These are phyloP conservation scores for Psephotus haematonotus DNA, from an alignment of 2,113 vertebrate genomes.

Conservation along the genomic window DNA sequence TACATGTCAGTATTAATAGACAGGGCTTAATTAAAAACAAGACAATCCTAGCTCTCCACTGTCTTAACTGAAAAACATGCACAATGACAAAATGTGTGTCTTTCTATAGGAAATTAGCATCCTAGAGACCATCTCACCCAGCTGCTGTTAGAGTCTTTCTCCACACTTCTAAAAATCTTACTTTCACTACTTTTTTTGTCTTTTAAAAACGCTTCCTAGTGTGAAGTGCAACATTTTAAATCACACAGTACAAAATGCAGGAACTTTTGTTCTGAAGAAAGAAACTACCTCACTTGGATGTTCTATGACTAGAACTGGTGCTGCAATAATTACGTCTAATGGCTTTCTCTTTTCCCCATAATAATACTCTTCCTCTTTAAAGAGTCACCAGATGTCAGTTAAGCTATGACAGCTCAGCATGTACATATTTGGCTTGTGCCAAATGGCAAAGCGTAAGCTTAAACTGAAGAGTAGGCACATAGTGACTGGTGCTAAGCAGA, in stretches of 20 bases:
- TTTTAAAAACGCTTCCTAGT: neutral
- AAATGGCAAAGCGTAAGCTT: constrained; percentile 2
- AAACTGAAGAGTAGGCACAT: constrained; percentile 19
- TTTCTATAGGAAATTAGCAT: neutral
- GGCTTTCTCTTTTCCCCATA: neutral
- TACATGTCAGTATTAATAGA: neutral
- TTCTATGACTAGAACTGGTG: neutral
- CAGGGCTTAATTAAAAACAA: neutral
- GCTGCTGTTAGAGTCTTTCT: neutral
- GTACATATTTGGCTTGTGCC: neutral
- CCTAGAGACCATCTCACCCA: neutral
- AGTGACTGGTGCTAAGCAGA: constrained; percentile 58
- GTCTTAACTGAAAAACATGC: neutral
- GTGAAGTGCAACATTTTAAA: neutral
- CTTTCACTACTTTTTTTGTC: neutral
- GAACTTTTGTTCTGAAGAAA: neutral
- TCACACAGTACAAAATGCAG: neutral
- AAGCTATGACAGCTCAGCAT: neutral
- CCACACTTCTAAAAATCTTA: neutral
- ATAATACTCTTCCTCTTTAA: neutral
- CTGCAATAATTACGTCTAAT: neutral
- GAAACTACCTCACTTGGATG: neutral
- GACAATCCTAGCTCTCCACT: neutral
- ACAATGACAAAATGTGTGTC: neutral
- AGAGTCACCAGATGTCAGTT: neutral